Evolutionary conservation across 2,888 invertebrate species (phyloP).

Genomic region (Yponomeuta evonymella): DNA sequence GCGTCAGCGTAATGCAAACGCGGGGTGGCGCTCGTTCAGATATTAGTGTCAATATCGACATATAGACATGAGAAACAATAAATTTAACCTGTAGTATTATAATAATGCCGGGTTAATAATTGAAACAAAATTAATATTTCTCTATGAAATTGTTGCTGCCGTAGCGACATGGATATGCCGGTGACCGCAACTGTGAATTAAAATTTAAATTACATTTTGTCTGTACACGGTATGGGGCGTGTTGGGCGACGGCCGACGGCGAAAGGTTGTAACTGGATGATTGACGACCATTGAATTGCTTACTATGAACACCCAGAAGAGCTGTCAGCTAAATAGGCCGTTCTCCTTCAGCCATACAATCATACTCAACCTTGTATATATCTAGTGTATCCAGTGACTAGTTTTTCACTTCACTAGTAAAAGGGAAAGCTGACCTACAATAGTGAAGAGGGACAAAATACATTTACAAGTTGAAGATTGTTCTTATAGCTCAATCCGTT

Average conservation of each 20-base stretch:
- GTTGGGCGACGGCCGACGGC: neutral
- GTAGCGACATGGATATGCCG: neutral
- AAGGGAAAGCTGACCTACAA: too few relatives aligned
- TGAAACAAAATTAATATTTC: neutral
- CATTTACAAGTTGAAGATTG: too few relatives aligned
- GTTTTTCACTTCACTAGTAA: too few relatives aligned
- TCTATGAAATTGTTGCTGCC: neutral
- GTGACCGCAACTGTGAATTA: neutral
- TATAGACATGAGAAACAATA: neutral
- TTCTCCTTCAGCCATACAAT: too few relatives aligned
- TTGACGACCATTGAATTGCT: neutral
- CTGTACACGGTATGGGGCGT: neutral
- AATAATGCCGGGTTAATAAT: neutral
- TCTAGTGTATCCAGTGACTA: too few relatives aligned
- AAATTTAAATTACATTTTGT: constrained; percentile 2
- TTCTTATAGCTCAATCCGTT: too few relatives aligned
- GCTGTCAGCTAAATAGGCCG: neutral
- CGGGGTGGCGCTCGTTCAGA: too few relatives aligned
- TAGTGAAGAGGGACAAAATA: too few relatives aligned
- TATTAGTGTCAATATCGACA: too few relatives aligned
- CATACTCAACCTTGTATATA: too few relatives aligned
- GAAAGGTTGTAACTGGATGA: neutral
- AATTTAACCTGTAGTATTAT: neutral
- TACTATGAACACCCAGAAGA: neutral
- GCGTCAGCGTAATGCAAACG: too few relatives aligned